These are phyloP conservation scores for Heliocidaris erythrogramma DNA, from an alignment of 35 echinoderm and acorn worm genomes.

Conservation along the genomic window DNA sequence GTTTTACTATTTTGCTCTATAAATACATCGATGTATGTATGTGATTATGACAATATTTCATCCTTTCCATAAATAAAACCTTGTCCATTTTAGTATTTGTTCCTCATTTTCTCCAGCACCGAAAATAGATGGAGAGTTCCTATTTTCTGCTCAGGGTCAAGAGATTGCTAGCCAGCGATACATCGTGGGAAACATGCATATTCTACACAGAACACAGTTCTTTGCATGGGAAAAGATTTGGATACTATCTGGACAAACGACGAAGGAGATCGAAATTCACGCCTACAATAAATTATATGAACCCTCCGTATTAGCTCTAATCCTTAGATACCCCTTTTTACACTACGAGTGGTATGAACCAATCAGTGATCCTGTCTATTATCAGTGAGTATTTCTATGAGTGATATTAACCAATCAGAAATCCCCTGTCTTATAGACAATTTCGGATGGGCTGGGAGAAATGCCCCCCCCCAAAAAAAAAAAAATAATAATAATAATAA, in stretches of 20 bases:
- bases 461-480: no score
- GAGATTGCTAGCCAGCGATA: background rate
- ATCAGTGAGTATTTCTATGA: background rate
- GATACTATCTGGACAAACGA: background rate
- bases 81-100: no score
- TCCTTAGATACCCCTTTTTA: background rate
- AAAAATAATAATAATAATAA: no score
- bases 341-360: conserved; percentile 7
- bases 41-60: no score
- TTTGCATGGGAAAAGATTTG: background rate
- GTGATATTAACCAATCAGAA: background rate
- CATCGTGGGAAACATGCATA: background rate
- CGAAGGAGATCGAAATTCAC: background rate
- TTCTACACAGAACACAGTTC: background rate
- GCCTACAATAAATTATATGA: background rate
- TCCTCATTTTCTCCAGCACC: no score
- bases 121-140: no score
- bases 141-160: no score
- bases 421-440: background rate
- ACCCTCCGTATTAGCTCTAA: background rate
- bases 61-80: no score
- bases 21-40: no score
- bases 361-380: background rate
- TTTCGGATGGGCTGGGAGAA: no score
- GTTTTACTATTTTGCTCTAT: no score